Base-by-base conservation (phyloP, 2,797 vertebrate genomes). In the Centropyge bicolor region DNA sequence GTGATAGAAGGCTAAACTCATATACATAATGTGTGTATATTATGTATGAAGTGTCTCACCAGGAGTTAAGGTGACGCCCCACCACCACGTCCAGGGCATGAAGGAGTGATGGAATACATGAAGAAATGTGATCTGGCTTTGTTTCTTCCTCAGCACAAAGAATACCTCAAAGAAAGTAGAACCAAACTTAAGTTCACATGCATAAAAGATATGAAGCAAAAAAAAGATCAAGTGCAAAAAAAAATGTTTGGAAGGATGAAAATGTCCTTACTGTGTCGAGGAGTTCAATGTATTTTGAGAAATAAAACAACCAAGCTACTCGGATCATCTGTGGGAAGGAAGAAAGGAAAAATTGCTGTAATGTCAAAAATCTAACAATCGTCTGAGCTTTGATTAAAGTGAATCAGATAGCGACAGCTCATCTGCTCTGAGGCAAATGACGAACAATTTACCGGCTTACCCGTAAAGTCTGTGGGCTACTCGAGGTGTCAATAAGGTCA, bases 11-110 rank as follows among this genome's bases (percentile, higher is more conserved):
- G 6, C 14, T 17, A 17, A 17, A 17, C 6, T 19, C 8, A 46
- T 31, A 38, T 70, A 13, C n/a, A n/a, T 14, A 54, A 12, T 22
- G 5, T n/a, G 0, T 7, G 16, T 13, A 8, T 45, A 13, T 46
- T 8, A 31, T 48, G 54, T 11, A 24, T 46, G 2, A 35, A 40
- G 35, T 35, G 9, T 4, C 92, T 95, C 83, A 99, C 98, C 98
- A 83, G 98, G 98, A 52, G 97, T 97, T 89, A 98, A 88, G 43
- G 90, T 96, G n/a, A 98, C 86, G 20, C 98, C 98, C 98, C 98
- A 99, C 98, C 98, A 99, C 98, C 98, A 99, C 49, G 97, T 96
- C 96, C 96, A 99, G 36, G 98, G 98, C 94, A 99, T 96, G 80
- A 99, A 95, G 24, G 98, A 99, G 83, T 99, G 98, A 90, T 99